Percentiles rank a stretch among this genome's conserved stretches.
Conservation (phyloP, 2,888 invertebrate genomes). For the Epirrhoe tristata region DNA sequence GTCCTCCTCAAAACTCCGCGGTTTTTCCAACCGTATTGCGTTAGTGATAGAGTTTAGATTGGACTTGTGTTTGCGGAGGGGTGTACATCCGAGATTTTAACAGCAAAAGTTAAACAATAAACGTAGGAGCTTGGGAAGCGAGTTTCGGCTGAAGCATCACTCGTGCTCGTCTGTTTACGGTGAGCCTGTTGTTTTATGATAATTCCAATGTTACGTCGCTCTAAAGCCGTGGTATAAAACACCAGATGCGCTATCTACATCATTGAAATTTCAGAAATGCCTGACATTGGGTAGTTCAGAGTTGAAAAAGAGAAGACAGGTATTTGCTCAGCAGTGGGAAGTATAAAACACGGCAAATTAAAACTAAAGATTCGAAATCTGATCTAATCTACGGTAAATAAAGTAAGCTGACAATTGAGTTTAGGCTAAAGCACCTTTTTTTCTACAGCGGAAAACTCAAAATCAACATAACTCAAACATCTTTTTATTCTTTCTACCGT, state of each 20-base stretch:
- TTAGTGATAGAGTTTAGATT: constrained; percentile 30
- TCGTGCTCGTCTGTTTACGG: constrained; percentile 39
- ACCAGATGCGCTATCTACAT: constrained; percentile 13
- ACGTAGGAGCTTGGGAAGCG: constrained; percentile 44
- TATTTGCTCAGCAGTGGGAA: too few relatives aligned
- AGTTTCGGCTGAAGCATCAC: constrained; percentile 41
- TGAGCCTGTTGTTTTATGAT: constrained; percentile 46
- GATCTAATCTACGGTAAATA: too few relatives aligned
- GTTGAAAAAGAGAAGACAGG: too few relatives aligned
- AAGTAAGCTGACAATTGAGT: too few relatives aligned
- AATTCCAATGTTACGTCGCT: constrained; percentile 37
- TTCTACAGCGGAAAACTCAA: too few relatives aligned
- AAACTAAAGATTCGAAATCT: too few relatives aligned
- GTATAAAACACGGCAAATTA: too few relatives aligned
- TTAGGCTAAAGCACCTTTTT: too few relatives aligned
- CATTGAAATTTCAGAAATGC: background rate
- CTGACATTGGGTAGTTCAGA: background rate
- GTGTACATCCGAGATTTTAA: constrained; percentile 45
- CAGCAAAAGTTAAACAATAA: constrained; percentile 48
- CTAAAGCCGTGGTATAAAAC: constrained; percentile 14
- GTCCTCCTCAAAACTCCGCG: constrained; percentile 10
- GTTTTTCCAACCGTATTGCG: constrained; percentile 8
- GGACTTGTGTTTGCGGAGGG: constrained; percentile 13
- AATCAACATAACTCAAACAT: too few relatives aligned
- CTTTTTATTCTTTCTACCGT: too few relatives aligned